phyloP scores from a whole-genome alignment of 92 coral and sea anemone species.

The Porites lobata region DNA sequence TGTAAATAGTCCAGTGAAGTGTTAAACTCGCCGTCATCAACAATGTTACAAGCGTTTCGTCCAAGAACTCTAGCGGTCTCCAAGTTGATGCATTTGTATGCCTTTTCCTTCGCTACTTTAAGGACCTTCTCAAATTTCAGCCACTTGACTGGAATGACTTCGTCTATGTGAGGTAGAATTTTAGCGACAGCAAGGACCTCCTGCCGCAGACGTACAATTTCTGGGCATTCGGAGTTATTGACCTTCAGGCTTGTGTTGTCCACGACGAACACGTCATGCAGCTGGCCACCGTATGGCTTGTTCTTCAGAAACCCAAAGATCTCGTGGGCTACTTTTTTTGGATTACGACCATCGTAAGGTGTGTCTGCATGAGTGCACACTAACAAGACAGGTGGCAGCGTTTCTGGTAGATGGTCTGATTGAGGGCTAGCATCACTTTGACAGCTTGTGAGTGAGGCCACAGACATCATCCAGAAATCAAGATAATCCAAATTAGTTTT shows the following conservation, averaged over 20 bases:
- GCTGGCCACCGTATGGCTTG: conserved; percentile 5
- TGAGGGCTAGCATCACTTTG: not conserved
- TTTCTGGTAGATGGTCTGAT: conserved; percentile 14
- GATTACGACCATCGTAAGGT: conserved; percentile 6
- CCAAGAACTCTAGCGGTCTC: conserved; percentile 19
- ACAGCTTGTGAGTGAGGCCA: not conserved
- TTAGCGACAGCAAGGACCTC: conserved; percentile 18
- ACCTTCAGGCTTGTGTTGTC: conserved; percentile 47
- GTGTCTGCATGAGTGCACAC: not conserved
- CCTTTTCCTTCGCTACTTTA: not conserved
- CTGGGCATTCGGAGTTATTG: conserved; percentile 7
- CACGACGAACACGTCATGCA: conserved; percentile 34
- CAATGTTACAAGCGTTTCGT: not conserved
- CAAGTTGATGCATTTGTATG: conserved; percentile 17
- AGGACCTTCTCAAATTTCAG: not conserved
- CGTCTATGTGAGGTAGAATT: not conserved
- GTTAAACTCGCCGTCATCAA: conserved; percentile 10
- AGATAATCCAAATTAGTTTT: conserved; percentile 1
- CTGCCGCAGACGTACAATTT: conserved; percentile 25
- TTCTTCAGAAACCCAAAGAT: conserved; percentile 21
- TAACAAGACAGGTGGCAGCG: conserved; percentile 32
- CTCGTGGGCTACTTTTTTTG: conserved; percentile 29
- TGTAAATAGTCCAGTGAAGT: conserved; percentile 45
- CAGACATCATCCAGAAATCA: conserved; percentile 8
- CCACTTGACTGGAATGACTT: conserved; percentile 1